Base-by-base conservation (phyloP, 2,888 invertebrate species). In the Ormyrus labotus region DNA sequence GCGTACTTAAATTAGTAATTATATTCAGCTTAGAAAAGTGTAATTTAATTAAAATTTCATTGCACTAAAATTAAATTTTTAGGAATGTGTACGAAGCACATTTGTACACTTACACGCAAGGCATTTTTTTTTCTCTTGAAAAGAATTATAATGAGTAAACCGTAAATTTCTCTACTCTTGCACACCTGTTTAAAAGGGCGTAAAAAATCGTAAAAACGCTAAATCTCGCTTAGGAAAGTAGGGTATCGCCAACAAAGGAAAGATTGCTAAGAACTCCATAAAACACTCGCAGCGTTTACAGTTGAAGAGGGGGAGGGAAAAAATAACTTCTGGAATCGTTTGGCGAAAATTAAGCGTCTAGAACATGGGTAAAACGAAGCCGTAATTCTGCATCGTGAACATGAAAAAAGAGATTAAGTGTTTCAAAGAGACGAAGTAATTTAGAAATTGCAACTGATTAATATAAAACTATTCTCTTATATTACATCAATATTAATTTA, bases 231-330 rank as follows among this genome's bases (percentile, higher is more conserved):
- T 4, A 48, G 64, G 13, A 73, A 64, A 55, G 73, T 48, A 13
- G 64, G 57, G 64, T 64, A 64, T 73, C 64, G 48, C 61, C 48
- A 47, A 55, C 73, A 57, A 63, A 64, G 64, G 48, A 64, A 63
- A 73, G 64, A 73, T 64, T 73, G 55, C 55, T 13, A 48, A 13
- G 55, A 55, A 64, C 64, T 73, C 64, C 73, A 73, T 73, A 73
- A 73, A 73, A 73, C 55, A 73, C 73, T 72, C 10, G 13, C 34
- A 73, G 55, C 64, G 64, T 64, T 73, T 73, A 64, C 55, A 53
- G 47, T 55, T 9, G 53, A 9, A 48, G 60, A 34, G 9, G 7
- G 11, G n/a, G 53, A 7, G 34, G 13, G 57, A 57, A 34, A 50
- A n/a, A 58, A 58, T 58, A 67, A 65, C 34, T 48, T 5, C 5